Evolutionary conservation across 2,888 invertebrate genomes (phyloP).

Genomic region (Chymomyza caudatula): DNA sequence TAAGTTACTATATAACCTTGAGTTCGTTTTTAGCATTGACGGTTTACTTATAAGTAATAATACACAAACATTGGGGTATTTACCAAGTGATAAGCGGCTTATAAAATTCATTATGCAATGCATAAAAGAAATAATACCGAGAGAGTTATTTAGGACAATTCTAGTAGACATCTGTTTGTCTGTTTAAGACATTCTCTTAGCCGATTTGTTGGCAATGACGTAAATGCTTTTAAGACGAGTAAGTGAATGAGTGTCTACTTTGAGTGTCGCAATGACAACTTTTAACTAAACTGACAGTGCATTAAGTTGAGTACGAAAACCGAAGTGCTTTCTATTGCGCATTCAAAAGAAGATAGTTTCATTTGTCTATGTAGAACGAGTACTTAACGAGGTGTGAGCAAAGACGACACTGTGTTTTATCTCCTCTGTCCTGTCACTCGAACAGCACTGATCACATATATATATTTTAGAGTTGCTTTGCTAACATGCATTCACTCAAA

Average conservation of each 20-base stretch:
- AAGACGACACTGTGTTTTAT: too few species aligned
- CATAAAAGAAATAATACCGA: neutral
- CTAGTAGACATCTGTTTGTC: too few species aligned
- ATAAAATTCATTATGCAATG: conserved; percentile 47
- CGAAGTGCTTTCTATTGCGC: too few species aligned
- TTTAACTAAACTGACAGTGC: neutral
- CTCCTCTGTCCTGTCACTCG: too few species aligned
- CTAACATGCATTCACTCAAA: too few species aligned
- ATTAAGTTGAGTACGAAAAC: too few species aligned
- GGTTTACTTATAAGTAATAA: conserved; percentile 20
- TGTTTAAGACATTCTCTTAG: neutral
- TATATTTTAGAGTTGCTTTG: too few species aligned
- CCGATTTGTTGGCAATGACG: neutral
- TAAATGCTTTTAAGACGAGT: neutral
- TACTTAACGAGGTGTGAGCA: too few species aligned
- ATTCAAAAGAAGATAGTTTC: too few species aligned
- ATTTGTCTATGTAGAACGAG: too few species aligned
- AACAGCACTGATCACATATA: too few species aligned
- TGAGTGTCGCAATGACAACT: neutral
- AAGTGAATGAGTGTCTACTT: neutral
- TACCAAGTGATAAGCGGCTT: conserved; percentile 44
- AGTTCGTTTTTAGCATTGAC: conserved; percentile 24
- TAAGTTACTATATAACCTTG: conserved; percentile 38
- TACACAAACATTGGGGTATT: conserved; percentile 5
- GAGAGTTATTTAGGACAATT: neutral